These are phyloP conservation scores for Leucophora obtusa DNA, from an alignment of 2,888 invertebrate genomes.

Conservation along the genomic window DNA sequence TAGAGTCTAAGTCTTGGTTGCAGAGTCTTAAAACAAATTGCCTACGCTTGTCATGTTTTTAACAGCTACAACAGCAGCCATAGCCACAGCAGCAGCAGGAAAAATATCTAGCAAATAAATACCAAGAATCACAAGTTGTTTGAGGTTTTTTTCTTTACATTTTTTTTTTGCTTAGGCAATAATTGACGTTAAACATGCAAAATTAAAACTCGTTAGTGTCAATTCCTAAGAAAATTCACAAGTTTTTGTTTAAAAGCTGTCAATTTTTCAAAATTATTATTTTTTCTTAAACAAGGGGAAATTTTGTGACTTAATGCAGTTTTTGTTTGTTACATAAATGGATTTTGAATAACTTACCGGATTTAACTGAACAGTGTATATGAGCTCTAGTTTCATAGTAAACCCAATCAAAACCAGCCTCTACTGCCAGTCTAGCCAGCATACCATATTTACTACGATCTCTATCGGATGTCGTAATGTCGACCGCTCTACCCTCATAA, in stretches of 20 bases:
- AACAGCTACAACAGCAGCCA: conserved; percentile 64
- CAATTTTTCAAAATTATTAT: conserved; percentile 28
- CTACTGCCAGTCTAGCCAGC: conserved; percentile 95
- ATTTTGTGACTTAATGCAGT: conserved; percentile 3
- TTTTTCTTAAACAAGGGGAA: not conserved
- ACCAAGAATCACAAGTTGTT: conserved; percentile 57
- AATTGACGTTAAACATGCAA: conserved; percentile 73
- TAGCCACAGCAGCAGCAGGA: conserved; percentile 19
- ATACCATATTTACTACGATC: conserved; percentile 96
- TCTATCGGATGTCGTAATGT: conserved; percentile 95
- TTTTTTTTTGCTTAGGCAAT: conserved; percentile 52
- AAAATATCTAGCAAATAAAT: conserved; percentile 34
- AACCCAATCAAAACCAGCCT: conserved; percentile 99
- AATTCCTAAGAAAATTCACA: conserved; percentile 71
- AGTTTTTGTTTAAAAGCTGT: conserved; percentile 49
- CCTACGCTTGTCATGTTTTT: conserved; percentile 76
- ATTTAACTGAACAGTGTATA: conserved; percentile 98
- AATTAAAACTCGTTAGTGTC: conserved; percentile 76
- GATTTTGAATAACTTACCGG: conserved; percentile 84
- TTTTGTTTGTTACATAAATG: not conserved
- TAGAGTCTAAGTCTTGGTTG: not conserved
- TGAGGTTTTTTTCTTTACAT: conserved; percentile 35
- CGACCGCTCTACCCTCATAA: conserved; percentile 97
- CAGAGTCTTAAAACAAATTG: conserved; percentile 67
- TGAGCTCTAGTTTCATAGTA: conserved; percentile 96